Base-by-base conservation (phyloP, 1,140 invertebrate species). In the Pseudomyrmex pallidus region DNA sequence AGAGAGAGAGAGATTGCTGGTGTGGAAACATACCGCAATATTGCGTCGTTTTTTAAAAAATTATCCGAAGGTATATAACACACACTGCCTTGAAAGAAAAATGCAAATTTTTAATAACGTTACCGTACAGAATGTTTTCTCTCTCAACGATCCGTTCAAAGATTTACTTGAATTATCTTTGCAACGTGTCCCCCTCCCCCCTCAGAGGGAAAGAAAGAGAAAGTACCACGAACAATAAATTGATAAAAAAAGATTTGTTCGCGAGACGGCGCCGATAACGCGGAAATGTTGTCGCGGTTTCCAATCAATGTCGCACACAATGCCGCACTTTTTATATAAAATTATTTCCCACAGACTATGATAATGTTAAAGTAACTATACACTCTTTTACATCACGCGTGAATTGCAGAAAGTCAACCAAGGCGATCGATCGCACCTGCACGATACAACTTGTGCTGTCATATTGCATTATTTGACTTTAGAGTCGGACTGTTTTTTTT, bases 341-440 rank as follows among this genome's bases (percentile, higher is more conserved):
- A 12, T 2, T 35, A 52, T 12, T 22, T 20, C 20, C 2, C 50
- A 20, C 48, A 57, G 48, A 56, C 35, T 68, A 13, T 3, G 17
- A n/a, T 25, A 44, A 62, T 20, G 15, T 20, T 35, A 35, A 35
- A 0, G 35, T 35, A 35, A 35, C 35, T 35, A 7, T 35, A 35
- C 0, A 35, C 0, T 35, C 35, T 7, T 35, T 35, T 25, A 25
- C 2, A 25, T 35, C 15, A n/a, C 13, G 35, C 64, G 35, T 64
- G 10, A 70, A 48, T 78, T 66, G 35, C 35, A 3, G 48, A 13
- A n/a, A 56, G 15, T 7, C 44, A 57, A 15, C 44, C 48, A 25
- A 59, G 10, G 44, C 76, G 70, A 78, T 70, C 52, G 76, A 78
- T 78, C 54, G 62, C 54, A 17, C 7, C 52, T 78, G 64, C 64